These are phyloP conservation scores for Scomber colias DNA, from an alignment of 2,113 vertebrate genomes.

Conservation along the genomic window DNA sequence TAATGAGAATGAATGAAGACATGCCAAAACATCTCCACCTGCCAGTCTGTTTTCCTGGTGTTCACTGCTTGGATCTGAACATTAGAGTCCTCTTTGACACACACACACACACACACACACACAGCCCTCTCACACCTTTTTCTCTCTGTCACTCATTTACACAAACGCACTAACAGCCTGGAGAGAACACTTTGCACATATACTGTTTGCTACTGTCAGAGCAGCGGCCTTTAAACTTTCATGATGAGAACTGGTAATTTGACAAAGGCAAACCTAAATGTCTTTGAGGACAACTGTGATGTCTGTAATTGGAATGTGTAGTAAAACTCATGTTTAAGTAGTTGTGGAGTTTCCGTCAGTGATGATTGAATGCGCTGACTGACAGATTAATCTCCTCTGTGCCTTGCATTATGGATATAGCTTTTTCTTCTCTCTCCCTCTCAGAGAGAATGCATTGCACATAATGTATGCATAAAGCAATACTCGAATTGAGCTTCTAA, in stretches of 20 bases:
- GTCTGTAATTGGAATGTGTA: constrained; percentile 65
- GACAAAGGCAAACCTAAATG: constrained; percentile 35
- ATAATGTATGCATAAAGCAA: constrained; percentile 24
- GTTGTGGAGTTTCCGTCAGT: constrained; percentile 32
- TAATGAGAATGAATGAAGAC: constrained; percentile 76
- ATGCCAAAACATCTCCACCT: constrained; percentile 47
- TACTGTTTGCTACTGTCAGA: constrained; percentile 14
- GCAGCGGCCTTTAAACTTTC: constrained; percentile 53
- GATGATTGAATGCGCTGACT: constrained; percentile 61
- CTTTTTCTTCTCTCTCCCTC: neutral
- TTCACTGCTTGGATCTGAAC: constrained; percentile 54
- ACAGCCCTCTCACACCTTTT: neutral
- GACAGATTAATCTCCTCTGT: constrained; percentile 52
- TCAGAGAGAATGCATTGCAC: constrained; percentile 14
- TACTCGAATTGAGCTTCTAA: constrained; percentile 12
- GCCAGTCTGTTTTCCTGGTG: constrained; percentile 30
- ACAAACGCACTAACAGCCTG: neutral
- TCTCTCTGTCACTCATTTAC: neutral
- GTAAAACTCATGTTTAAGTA: constrained; percentile 61
- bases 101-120: neutral
- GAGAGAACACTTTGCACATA: constrained; percentile 14
- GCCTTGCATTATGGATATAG: constrained; percentile 37
- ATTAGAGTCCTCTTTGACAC: constrained; percentile 35
- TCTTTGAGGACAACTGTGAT: constrained; percentile 42
- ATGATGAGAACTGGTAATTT: constrained; percentile 51